These are phyloP conservation scores for Sebastes hubbsi DNA, from an alignment of 2,797 vertebrate species.

Conservation along the genomic window DNA sequence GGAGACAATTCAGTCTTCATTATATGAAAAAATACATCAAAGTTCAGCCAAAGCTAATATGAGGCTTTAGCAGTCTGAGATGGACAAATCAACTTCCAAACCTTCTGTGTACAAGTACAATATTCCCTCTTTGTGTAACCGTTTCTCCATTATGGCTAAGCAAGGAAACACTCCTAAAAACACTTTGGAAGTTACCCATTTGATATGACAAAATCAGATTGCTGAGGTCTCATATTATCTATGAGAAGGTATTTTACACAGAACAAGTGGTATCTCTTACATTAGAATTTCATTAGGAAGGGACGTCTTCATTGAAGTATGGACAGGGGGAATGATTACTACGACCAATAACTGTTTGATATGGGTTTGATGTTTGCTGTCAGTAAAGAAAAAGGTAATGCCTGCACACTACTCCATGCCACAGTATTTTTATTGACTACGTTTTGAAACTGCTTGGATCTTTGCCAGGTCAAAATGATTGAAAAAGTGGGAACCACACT, in stretches of 20 bases:
- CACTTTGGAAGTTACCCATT: neutral
- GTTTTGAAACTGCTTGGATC: no score
- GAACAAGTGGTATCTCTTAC: neutral
- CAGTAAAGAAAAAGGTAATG: no score
- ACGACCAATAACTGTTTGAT: neutral
- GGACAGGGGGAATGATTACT: neutral
- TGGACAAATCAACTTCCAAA: neutral
- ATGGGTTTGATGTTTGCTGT: neutral
- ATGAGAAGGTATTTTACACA: no score
- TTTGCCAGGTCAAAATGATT: no score
- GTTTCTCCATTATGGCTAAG: neutral
- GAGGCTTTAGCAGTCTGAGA: neutral
- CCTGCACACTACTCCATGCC: no score
- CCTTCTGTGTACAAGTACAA: neutral
- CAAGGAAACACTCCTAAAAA: neutral
- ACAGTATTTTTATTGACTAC: no score
- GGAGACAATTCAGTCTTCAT: neutral
- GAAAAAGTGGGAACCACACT: no score
- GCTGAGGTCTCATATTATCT: neutral
- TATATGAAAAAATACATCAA: neutral
- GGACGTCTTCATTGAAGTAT: neutral
- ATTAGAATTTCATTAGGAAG: neutral
- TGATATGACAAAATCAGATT: neutral
- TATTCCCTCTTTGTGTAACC: neutral
- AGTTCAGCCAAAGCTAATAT: neutral